Evolutionary conservation across 2,797 vertebrate genomes (phyloP).

Genomic region (Alfaro cultratus): DNA sequence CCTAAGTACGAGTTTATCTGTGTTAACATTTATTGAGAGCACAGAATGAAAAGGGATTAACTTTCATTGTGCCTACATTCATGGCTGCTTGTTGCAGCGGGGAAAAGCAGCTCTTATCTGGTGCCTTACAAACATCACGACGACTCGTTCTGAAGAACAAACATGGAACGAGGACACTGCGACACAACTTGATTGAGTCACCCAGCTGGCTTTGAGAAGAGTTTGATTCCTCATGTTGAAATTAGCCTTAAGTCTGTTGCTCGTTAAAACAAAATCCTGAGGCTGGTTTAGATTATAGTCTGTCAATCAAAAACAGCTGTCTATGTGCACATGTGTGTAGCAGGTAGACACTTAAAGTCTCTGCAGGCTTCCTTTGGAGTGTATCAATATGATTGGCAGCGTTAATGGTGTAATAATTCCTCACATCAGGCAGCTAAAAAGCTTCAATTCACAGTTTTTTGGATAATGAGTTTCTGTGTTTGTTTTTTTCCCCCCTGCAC

Average conservation of each 20-base stretch:
- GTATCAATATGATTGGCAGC: slow-evolving; percentile 69
- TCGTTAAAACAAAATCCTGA: slow-evolving; percentile 57
- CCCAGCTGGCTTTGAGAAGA: slow-evolving; percentile 26
- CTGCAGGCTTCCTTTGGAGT: slow-evolving; percentile 51
- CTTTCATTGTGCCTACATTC: background rate
- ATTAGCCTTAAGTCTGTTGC: slow-evolving; percentile 52
- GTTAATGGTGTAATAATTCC: slow-evolving; percentile 73
- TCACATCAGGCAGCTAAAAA: slow-evolving; percentile 68
- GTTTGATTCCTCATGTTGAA: slow-evolving; percentile 34
- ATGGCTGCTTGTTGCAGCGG: slow-evolving; percentile 26
- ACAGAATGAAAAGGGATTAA: background rate
- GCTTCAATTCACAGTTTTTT: slow-evolving; percentile 58
- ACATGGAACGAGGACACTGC: slow-evolving; percentile 3
- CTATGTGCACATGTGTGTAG: slow-evolving; percentile 3
- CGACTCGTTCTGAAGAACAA: slow-evolving; percentile 33
- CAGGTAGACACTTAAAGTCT: slow-evolving; percentile 42
- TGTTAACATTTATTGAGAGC: background rate
- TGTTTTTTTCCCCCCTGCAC: slow-evolving; percentile 1
- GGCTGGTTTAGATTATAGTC: slow-evolving; percentile 58
- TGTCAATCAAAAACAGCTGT: slow-evolving; percentile 60
- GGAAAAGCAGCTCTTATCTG: slow-evolving; percentile 28
- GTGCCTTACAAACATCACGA: background rate
- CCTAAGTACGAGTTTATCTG: background rate
- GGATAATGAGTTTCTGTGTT: slow-evolving; percentile 50
- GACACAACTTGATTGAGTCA: slow-evolving; percentile 33